Evolutionary conservation across 1,140 invertebrate genomes (phyloP).

Genomic region (Doryteuthis pealeii): DNA sequence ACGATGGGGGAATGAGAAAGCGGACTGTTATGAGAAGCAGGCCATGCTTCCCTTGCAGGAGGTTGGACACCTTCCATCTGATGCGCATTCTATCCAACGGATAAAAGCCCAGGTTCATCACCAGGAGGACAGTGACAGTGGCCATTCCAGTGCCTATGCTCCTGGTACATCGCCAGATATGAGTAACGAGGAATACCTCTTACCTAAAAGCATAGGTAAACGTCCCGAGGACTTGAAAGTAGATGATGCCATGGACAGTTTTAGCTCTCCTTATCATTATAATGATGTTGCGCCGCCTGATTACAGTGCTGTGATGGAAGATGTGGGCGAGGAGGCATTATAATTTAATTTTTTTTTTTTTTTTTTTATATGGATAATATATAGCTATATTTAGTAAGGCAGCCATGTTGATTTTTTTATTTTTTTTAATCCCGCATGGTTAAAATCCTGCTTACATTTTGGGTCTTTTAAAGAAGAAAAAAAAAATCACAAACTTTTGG

Average conservation of each 20-base stretch:
- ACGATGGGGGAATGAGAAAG: slow-evolving; percentile 6
- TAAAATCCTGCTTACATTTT: no score
- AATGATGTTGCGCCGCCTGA: slow-evolving; percentile 34
- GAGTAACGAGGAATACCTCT: slow-evolving; percentile 45
- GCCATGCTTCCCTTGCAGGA: background rate
- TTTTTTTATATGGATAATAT: background rate
- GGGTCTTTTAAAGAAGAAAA: no score
- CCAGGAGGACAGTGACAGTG: slow-evolving; percentile 51
- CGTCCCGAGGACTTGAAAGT: background rate
- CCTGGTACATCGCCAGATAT: slow-evolving; percentile 42
- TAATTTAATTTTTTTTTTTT: background rate
- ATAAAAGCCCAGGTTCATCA: slow-evolving; percentile 44
- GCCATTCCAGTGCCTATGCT: slow-evolving; percentile 51
- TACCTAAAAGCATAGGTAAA: slow-evolving; percentile 34
- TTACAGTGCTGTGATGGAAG: slow-evolving; percentile 34
- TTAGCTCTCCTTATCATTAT: slow-evolving; percentile 22
- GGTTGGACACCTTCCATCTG: background rate
- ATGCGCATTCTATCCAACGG: slow-evolving; percentile 25
- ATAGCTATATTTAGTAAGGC: no score
- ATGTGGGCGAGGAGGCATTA: slow-evolving; percentile 15
- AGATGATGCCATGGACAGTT: slow-evolving; percentile 7
- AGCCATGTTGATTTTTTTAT: no score
- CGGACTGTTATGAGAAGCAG: slow-evolving; percentile 19
- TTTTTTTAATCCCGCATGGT: no score
- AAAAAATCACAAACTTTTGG: no score